Evolutionary conservation across 1,140 invertebrate genomes (phyloP).

Genomic region (Drosophila sulfurigaster): DNA sequence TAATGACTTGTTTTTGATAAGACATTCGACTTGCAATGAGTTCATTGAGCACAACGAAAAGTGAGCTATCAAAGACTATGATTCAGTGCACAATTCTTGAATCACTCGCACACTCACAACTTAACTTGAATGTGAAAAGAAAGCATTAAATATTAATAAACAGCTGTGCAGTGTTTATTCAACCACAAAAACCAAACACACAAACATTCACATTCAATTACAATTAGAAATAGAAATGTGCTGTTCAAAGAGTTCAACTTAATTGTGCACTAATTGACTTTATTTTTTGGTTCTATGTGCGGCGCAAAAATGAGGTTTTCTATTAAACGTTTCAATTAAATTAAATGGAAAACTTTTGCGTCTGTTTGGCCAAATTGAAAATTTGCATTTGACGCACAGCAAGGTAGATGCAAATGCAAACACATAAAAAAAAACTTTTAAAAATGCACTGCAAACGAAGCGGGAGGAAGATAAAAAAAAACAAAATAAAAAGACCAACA

Average conservation of each 20-base stretch:
- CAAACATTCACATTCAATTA: background rate
- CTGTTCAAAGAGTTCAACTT: conserved; percentile 51
- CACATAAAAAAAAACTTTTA: conserved; percentile 8
- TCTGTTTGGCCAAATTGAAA: conserved; percentile 54
- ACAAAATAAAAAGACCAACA: background rate
- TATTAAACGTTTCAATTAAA: conserved; percentile 66
- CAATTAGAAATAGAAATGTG: conserved; percentile 3
- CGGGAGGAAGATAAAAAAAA: conserved; percentile 4
- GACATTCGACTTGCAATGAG: conserved; percentile 18
- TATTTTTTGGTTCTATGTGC: conserved; percentile 42
- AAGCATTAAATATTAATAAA: conserved; percentile 2
- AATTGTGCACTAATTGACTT: conserved; percentile 74
- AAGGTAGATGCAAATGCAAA: conserved; percentile 4
- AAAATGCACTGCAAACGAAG: background rate
- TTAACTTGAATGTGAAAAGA: background rate
- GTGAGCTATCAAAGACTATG: conserved; percentile 1
- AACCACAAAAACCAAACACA: background rate
- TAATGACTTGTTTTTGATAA: conserved; percentile 48
- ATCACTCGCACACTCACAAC: background rate
- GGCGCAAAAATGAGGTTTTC: conserved; percentile 36
- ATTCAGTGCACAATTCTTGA: background rate
- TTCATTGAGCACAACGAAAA: conserved; percentile 18
- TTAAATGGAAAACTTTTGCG: conserved; percentile 69
- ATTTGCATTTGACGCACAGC: conserved; percentile 63
- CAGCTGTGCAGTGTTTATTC: conserved; percentile 7